These are phyloP conservation scores for Drosophila funebris DNA, from an alignment of 1,140 invertebrate genomes.

Conservation along the genomic window DNA sequence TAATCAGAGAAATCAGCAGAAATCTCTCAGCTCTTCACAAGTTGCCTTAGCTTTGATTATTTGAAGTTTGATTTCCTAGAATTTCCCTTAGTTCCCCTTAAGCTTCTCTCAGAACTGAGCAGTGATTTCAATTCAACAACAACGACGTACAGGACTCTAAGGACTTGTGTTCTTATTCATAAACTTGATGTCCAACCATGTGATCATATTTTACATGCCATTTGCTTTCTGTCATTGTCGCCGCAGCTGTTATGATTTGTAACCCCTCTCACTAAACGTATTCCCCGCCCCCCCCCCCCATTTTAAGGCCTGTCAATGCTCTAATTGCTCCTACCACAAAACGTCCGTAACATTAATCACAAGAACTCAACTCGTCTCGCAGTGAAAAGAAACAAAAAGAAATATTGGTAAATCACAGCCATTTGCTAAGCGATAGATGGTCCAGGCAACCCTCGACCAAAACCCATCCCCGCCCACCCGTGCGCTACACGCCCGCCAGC, in stretches of 20 bases:
- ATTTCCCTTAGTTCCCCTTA: neutral
- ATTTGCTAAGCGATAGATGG: constrained; percentile 74
- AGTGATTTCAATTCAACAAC: neutral
- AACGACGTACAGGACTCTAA: constrained; percentile 1
- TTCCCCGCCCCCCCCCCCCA: neutral
- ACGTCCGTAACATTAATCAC: constrained; percentile 72
- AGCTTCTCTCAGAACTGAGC: neutral
- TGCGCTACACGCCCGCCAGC: neutral
- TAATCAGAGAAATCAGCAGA: no score
- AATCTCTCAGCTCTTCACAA: no score
- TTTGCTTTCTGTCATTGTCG: constrained; percentile 67
- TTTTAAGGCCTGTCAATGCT: constrained; percentile 74
- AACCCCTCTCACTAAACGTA: neutral
- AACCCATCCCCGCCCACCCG: neutral
- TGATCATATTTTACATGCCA: constrained; percentile 79
- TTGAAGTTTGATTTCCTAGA: neutral
- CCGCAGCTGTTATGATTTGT: constrained; percentile 64
- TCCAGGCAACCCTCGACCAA: constrained; percentile 19
- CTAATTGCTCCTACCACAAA: constrained; percentile 78
- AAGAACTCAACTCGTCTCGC: constrained; percentile 59
- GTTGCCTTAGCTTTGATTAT: neutral
- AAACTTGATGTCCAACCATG: constrained; percentile 56
- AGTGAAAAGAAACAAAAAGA: constrained; percentile 46
- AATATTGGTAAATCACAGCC: constrained; percentile 76
- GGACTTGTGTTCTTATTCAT: constrained; percentile 32